phyloP scores from a whole-genome alignment of 1,140 invertebrate species.

The Formica selysi region DNA sequence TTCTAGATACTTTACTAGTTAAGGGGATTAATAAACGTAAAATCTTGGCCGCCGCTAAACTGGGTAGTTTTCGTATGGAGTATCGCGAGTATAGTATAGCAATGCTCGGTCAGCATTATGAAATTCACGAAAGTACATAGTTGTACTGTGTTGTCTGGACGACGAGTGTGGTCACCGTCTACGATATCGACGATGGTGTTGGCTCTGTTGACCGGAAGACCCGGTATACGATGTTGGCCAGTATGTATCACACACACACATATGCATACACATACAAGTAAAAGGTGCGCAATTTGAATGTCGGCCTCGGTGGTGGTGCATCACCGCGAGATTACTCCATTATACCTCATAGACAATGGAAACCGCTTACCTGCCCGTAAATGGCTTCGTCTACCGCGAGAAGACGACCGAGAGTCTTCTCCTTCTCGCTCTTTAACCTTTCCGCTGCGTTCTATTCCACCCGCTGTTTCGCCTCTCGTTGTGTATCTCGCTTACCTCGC shows the following conservation, averaged over 20 bases:
- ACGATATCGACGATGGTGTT: slow-evolving; percentile 47
- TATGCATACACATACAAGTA: slow-evolving; percentile 77
- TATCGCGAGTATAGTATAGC: background rate
- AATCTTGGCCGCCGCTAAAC: background rate
- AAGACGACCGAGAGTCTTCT: slow-evolving; percentile 44
- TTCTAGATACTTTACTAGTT: too few relatives aligned
- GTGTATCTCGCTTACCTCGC: slow-evolving; percentile 11
- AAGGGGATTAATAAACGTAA: slow-evolving; percentile 2
- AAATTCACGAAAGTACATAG: slow-evolving; percentile 53
- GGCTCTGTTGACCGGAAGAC: slow-evolving; percentile 66
- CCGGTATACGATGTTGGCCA: slow-evolving; percentile 64
- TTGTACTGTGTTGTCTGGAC: background rate
- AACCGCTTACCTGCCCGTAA: slow-evolving; percentile 85
- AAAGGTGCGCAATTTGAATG: slow-evolving; percentile 84
- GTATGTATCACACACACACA: background rate
- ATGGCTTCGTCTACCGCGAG: slow-evolving; percentile 82
- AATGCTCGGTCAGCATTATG: slow-evolving; percentile 43
- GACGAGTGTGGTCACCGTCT: slow-evolving; percentile 60
- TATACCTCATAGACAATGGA: slow-evolving; percentile 85
- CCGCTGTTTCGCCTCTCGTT: slow-evolving; percentile 23
- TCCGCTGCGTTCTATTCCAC: slow-evolving; percentile 42
- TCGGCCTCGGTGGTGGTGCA: slow-evolving; percentile 83
- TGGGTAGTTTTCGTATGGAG: background rate
- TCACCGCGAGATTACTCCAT: slow-evolving; percentile 86
- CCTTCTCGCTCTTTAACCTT: slow-evolving; percentile 53